phyloP scores from a whole-genome alignment of 2,888 invertebrate genomes.

The Drosophila buzzatii region DNA sequence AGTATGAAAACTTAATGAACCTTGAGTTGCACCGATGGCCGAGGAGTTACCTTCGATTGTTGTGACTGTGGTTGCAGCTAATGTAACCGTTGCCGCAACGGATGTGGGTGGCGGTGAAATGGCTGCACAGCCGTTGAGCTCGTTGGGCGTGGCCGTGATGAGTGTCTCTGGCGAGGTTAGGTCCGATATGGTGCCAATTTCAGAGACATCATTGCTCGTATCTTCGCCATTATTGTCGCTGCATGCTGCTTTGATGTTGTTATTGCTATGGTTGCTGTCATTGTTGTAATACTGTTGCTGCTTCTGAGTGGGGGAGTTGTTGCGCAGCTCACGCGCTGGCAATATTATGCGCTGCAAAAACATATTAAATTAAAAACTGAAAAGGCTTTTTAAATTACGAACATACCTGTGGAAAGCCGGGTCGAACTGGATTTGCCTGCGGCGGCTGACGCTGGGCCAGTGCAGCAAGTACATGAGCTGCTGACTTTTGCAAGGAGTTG shows the following conservation, averaged over 20 bases:
- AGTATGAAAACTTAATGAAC: constrained; percentile 75
- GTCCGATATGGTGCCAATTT: constrained; percentile 85
- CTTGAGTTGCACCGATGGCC: constrained; percentile 22
- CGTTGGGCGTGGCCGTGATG: constrained; percentile 58
- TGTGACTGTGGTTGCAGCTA: constrained; percentile 12
- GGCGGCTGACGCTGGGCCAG: constrained; percentile 58
- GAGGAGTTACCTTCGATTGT: constrained; percentile 39
- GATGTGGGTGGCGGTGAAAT: constrained; percentile 50
- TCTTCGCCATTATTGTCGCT: constrained; percentile 84
- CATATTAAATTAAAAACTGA: neutral
- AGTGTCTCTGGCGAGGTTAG: constrained; percentile 84
- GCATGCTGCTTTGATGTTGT: constrained; percentile 54
- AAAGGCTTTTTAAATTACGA: neutral
- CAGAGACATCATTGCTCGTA: constrained; percentile 85
- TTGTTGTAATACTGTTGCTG: constrained; percentile 53
- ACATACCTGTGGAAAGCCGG: constrained; percentile 92
- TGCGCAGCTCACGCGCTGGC: constrained; percentile 80
- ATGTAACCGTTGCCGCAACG: constrained; percentile 10
- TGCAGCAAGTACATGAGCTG: constrained; percentile 59
- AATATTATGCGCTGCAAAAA: constrained; percentile 81
- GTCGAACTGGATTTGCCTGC: constrained; percentile 89
- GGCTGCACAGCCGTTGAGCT: constrained; percentile 63
- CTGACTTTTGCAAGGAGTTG: constrained; percentile 58
- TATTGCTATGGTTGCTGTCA: constrained; percentile 56
- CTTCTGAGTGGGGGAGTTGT: constrained; percentile 74